Evolutionary conservation across 2,888 invertebrate genomes (phyloP).

Genomic region (Microctonus brassicae): DNA sequence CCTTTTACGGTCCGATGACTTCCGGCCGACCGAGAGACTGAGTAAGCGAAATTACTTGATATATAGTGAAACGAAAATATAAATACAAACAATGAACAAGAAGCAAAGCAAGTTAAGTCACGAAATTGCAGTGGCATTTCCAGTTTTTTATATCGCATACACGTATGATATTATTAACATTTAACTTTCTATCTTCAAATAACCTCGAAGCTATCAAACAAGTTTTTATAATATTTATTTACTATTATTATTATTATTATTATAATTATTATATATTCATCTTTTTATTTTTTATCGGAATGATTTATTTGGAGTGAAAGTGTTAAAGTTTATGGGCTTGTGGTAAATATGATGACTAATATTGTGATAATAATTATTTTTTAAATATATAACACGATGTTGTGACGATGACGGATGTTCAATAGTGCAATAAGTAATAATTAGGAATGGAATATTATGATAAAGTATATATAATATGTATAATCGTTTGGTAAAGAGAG

Average conservation of each 20-base stretch:
- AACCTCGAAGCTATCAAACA: slow-evolving; percentile 4
- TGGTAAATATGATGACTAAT: background rate
- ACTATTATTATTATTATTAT: background rate
- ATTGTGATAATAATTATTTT: background rate
- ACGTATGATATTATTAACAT: background rate
- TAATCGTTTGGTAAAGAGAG: background rate
- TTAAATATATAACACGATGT: background rate
- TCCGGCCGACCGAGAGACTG: slow-evolving; percentile 25
- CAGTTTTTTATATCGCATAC: background rate
- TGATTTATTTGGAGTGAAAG: slow-evolving; percentile 5
- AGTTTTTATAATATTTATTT: too few relatives aligned
- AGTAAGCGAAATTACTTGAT: slow-evolving; percentile 13
- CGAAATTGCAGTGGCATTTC: slow-evolving; percentile 19
- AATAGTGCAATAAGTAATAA: background rate
- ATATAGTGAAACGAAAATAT: slow-evolving; percentile 14
- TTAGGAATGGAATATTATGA: slow-evolving; percentile 1
- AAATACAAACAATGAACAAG: slow-evolving; percentile 21
- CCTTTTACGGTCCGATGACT: slow-evolving; percentile 47
- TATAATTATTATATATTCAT: too few relatives aligned
- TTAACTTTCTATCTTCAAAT: slow-evolving; percentile 9
- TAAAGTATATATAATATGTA: too few relatives aligned
- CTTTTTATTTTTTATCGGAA: background rate
- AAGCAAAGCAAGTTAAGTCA: background rate
- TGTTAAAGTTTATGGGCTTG: background rate
- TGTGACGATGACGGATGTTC: background rate